phyloP scores from a whole-genome alignment of 2,113 vertebrate species.

The Proterorhinus semilunaris region DNA sequence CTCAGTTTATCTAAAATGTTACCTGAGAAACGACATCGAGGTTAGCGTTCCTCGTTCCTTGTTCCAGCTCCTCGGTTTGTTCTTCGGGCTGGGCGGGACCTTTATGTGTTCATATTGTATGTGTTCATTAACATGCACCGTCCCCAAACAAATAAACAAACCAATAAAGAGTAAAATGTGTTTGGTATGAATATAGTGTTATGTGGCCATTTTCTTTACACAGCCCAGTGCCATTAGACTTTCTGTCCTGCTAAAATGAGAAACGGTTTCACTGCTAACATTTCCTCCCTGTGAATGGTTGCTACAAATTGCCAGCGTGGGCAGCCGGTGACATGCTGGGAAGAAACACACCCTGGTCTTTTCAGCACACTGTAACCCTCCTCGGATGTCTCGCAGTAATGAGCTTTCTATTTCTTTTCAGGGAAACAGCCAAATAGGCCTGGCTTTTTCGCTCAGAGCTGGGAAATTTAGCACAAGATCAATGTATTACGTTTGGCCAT shows the following conservation, averaged over 20 bases:
- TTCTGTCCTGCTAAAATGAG: constrained; percentile 34
- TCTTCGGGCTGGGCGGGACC: too few species aligned
- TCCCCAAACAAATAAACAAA: too few species aligned
- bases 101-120: too few species aligned
- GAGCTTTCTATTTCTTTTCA: constrained; percentile 15
- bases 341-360: constrained; percentile 27
- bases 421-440: constrained; percentile 4
- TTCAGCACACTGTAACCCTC: constrained; percentile 23
- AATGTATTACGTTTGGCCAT: constrained; percentile 42
- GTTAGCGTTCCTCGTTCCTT: too few species aligned
- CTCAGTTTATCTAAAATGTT: too few species aligned
- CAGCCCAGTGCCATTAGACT: constrained; percentile 28
- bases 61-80: too few species aligned
- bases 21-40: too few species aligned
- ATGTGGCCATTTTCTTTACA: constrained; percentile 34
- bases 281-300: constrained; percentile 44
- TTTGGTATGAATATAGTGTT: neutral
- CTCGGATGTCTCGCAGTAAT: constrained; percentile 7
- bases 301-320: constrained; percentile 40
- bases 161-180: neutral
- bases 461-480: constrained; percentile 26
- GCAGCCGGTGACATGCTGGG: constrained; percentile 34
- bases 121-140: too few species aligned
- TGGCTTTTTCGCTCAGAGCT: constrained; percentile 11
- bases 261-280: constrained; percentile 36